Evolutionary conservation across 2,888 invertebrate species (phyloP).

Genomic region (Melanargia galathea): DNA sequence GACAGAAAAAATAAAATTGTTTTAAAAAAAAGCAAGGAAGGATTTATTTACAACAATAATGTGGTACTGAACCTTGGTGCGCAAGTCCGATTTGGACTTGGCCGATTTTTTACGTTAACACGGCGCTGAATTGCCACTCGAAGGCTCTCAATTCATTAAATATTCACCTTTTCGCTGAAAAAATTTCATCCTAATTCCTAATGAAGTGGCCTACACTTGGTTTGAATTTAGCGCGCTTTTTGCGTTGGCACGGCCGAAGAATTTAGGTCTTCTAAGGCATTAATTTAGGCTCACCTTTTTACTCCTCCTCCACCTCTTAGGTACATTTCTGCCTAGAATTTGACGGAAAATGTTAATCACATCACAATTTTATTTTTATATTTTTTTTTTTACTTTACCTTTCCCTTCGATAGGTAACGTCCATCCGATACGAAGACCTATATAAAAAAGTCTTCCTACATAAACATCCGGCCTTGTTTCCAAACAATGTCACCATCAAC

Average conservation of each 20-base stretch:
- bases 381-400: not conserved
- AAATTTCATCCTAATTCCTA: not conserved
- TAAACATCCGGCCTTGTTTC: not conserved
- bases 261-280: not conserved
- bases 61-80: too few relatives aligned
- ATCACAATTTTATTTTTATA: too few relatives aligned
- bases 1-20: too few relatives aligned
- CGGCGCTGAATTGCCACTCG: not conserved
- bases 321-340: too few relatives aligned
- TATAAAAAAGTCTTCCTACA: not conserved
- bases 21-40: too few relatives aligned
- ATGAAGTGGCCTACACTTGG: not conserved
- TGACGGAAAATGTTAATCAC: too few relatives aligned
- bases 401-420: not conserved
- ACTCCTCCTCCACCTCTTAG: too few relatives aligned
- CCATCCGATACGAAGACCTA: not conserved
- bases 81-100: too few relatives aligned
- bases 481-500: not conserved
- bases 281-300: too few relatives aligned
- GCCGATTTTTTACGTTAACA: not conserved
- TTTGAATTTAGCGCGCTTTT: not conserved
- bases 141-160: not conserved
- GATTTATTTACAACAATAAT: too few relatives aligned
- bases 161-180: not conserved
- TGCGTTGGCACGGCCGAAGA: not conserved